Evolutionary conservation across 2,888 invertebrate genomes (phyloP), one percentile per base, ranked within the genome.

Genomic region (Synanthedon tipuliformis): DNA sequence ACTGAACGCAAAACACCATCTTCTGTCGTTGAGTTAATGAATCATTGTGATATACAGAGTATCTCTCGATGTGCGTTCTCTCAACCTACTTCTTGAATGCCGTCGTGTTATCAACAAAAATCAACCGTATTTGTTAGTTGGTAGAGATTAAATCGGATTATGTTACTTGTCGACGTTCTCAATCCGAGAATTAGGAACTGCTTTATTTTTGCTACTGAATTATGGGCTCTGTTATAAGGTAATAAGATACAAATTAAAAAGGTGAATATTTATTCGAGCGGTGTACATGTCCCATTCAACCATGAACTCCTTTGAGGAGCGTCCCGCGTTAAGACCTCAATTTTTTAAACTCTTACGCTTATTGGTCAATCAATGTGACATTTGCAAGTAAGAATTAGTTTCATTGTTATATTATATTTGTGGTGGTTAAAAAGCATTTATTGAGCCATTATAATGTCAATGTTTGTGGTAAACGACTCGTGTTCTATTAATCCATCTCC

Each of bases 281-380:
- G 12, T 45, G 45, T 81, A 81, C 81, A 84, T 83, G 78, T 81
- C 78, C 75, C 77, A 79, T 81, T 83, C 84, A 86, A 86, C 85
- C 85, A 84, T 86, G 85, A 86, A 84, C 85, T 83, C 81, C 83
- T 84, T 82, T 70, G 84, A 81, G 79, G 81, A 82, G 73, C 82
- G 81, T 81, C 84, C 81, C 79, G 82, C 81, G 79, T 71, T 72
- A 73, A 84, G 84, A 84, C 86, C 85, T 84, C 83, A 85, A 81
- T 84, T 82, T 84, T 84, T 84, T 78, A 77, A 74, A 81, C 75
- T 81, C 82, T 81, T 78, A 83, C 77, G 78, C 78, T 45, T 84
- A 76, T 86, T 85, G 84, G 82, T 78, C 81, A 84, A 85, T 84
- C 78, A 73, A 71, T 73, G 45, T 45, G 45, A 45, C 45, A 45